Conservation (phyloP, 2,797 vertebrate genomes). For the Rhynchotus rufescens region DNA sequence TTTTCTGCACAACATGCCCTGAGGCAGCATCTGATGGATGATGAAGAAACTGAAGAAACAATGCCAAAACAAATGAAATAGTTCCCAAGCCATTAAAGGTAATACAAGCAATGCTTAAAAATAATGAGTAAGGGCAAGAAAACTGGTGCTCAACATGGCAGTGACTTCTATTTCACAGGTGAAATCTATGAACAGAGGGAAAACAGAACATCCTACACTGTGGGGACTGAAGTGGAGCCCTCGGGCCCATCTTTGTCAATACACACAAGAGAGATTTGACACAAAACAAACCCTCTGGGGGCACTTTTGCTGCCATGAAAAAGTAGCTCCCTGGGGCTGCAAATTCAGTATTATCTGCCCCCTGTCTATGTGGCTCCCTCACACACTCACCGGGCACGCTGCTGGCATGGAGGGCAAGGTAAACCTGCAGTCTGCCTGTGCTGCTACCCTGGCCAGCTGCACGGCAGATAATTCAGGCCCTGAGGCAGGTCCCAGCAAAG, state of each 20-base stretch:
- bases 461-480: neutral
- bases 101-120: neutral
- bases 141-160: neutral
- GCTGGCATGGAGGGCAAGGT: neutral
- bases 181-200: neutral
- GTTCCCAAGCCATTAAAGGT: neutral
- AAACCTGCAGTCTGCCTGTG: neutral
- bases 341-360: neutral
- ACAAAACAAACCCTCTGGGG: neutral
- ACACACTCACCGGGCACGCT: accelerated
- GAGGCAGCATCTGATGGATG: conserved; percentile 6
- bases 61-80: conserved; percentile 8
- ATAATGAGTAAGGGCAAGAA: neutral
- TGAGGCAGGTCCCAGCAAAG: neutral
- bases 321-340: neutral
- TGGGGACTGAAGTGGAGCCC: neutral
- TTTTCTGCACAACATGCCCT: conserved; percentile 18
- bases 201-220: neutral
- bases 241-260: neutral
- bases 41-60: conserved; percentile 35
- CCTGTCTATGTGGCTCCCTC: neutral
- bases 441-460: neutral
- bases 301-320: neutral
- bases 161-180: neutral
- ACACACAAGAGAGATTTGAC: neutral